Evolutionary conservation across 2,113 vertebrate genomes (phyloP).

Genomic region (Alligator mississippiensis): DNA sequence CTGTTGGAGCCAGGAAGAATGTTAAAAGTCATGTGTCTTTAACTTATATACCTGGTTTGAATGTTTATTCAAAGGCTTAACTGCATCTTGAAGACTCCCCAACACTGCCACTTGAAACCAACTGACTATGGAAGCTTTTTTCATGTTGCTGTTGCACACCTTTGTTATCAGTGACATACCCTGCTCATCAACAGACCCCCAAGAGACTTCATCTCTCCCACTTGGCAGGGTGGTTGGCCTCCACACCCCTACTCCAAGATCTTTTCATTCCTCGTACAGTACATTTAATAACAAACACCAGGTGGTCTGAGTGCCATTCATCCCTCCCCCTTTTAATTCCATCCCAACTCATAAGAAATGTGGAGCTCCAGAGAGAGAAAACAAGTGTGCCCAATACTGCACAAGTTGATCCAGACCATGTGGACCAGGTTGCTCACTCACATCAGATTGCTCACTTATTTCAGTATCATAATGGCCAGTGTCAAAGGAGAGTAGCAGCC

Average conservation of each 20-base stretch:
- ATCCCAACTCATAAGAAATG: neutral
- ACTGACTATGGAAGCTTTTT: neutral
- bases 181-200: neutral
- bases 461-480: no score
- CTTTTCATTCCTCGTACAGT: neutral
- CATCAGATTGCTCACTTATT: no score
- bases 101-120: neutral
- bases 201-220: neutral
- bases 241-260: neutral
- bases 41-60: neutral
- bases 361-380: neutral
- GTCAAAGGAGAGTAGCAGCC: no score
- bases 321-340: neutral
- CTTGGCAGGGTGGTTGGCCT: neutral
- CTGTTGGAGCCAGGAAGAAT: neutral
- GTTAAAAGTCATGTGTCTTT: neutral
- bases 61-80: neutral
- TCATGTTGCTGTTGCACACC: neutral
- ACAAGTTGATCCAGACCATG: neutral
- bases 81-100: accelerated
- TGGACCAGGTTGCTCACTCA: neutral
- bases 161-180: accelerated
- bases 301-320: neutral
- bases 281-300: neutral
- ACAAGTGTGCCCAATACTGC: neutral